phyloP scores from a whole-genome alignment of 1,140 invertebrate genomes.

The Drosophila arizonae region DNA sequence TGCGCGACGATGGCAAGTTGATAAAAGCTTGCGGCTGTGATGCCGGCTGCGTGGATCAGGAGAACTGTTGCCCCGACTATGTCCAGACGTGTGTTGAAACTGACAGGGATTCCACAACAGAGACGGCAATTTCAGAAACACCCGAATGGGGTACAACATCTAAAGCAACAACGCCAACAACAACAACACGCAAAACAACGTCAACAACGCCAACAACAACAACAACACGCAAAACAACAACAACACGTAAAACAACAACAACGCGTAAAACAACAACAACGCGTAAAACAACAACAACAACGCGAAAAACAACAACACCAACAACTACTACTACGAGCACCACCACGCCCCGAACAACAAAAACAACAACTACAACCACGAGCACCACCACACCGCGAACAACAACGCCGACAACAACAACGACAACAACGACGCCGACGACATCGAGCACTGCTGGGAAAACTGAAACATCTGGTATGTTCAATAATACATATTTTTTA shows the following conservation, averaged over 20 bases:
- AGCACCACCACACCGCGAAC: neutral
- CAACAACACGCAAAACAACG: slow-evolving; percentile 2
- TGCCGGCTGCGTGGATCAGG: slow-evolving; percentile 31
- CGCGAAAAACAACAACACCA: neutral
- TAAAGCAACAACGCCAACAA: slow-evolving; percentile 13
- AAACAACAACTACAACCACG: too few species aligned
- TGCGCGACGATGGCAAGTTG: neutral
- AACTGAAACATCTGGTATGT: too few species aligned
- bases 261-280: neutral
- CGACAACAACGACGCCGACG: neutral
- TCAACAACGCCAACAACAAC: slow-evolving; percentile 10
- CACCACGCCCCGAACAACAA: neutral
- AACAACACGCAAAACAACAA: slow-evolving; percentile 1
- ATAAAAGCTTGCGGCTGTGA: slow-evolving; percentile 54
- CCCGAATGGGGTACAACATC: neutral
- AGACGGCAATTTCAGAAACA: slow-evolving; percentile 11
- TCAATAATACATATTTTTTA: too few species aligned
- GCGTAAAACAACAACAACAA: slow-evolving; percentile 5
- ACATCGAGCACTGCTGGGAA: neutral
- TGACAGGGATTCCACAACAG: neutral
- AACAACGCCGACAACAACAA: neutral
- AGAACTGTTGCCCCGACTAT: slow-evolving; percentile 66
- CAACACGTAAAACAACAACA: slow-evolving; percentile 13
- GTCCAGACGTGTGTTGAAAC: neutral
- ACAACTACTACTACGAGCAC: too few species aligned